These are phyloP conservation scores for Blennius ocellaris DNA, from an alignment of 2,113 vertebrate genomes.

Conservation along the genomic window DNA sequence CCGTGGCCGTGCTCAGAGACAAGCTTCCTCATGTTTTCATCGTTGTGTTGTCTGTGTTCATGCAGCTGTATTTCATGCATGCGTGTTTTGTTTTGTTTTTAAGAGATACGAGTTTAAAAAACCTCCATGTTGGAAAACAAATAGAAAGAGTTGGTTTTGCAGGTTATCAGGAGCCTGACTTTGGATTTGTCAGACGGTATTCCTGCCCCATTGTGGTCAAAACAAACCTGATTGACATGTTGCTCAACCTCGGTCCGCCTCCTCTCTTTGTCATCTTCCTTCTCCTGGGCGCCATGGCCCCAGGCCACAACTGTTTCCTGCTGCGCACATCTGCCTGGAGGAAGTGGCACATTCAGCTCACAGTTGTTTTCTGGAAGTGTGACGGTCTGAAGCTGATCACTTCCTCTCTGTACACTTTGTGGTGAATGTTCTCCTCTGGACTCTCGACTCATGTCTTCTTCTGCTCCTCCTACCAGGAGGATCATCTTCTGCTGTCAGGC, in stretches of 20 bases:
- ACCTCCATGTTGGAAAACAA: background rate
- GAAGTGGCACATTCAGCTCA: slow-evolving; percentile 2
- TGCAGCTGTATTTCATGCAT: too few species aligned
- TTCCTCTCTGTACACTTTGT: slow-evolving; percentile 11
- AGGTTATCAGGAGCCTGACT: slow-evolving; percentile 13
- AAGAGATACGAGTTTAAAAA: background rate
- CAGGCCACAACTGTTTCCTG: slow-evolving; percentile 58
- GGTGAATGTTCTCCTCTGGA: slow-evolving; percentile 37
- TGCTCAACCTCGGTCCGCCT: slow-evolving; percentile 56
- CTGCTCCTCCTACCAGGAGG: too few species aligned
- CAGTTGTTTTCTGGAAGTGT: background rate
- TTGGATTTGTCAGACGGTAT: slow-evolving; percentile 20
- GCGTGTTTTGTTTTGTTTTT: background rate
- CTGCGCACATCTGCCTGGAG: slow-evolving; percentile 3
- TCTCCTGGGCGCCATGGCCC: slow-evolving; percentile 39
- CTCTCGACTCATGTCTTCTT: too few species aligned
- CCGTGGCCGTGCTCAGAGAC: too few species aligned
- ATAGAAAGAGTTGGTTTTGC: background rate
- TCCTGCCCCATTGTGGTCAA: slow-evolving; percentile 53
- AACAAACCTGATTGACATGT: slow-evolving; percentile 74
- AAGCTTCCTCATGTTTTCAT: background rate
- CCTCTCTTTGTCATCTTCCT: slow-evolving; percentile 37
- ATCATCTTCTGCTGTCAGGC: too few species aligned
- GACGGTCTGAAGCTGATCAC: background rate
- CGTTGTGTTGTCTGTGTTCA: background rate